These are phyloP conservation scores for Sorex maritimensis DNA, from an alignment of 2,797 vertebrate genomes.

Conservation along the genomic window DNA sequence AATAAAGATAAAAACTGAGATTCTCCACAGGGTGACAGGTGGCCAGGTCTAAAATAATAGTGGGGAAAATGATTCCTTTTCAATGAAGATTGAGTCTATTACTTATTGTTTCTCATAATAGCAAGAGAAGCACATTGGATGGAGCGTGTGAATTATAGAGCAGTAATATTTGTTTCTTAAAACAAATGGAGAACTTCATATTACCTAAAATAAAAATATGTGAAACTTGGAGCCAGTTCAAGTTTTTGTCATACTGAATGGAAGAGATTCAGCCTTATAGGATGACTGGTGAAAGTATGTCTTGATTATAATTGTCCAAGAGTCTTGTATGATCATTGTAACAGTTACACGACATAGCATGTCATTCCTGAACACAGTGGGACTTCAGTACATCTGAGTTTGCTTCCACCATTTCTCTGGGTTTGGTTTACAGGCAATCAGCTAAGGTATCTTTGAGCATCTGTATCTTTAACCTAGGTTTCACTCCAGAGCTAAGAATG, in stretches of 20 bases:
- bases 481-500: not conserved
- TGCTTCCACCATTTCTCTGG: constrained; percentile 16
- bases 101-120: constrained; percentile 14
- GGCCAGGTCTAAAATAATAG: not conserved
- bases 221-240: not conserved
- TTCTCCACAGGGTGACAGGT: constrained; percentile 13
- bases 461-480: not conserved
- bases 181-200: not conserved
- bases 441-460: not conserved
- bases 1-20: constrained; percentile 19
- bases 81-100: constrained; percentile 47
- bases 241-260: constrained; percentile 16
- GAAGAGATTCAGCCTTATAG: not conserved
- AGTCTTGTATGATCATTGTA: not conserved
- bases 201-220: constrained; percentile 49
- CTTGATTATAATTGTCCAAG: not conserved
- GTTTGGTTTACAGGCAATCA: not conserved
- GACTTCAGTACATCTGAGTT: not conserved
- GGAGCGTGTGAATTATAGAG: constrained; percentile 15
- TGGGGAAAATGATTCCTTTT: not conserved
- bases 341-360: not conserved
- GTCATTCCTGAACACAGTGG: not conserved
- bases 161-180: constrained; percentile 59
- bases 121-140: not conserved
- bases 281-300: not conserved